These are phyloP conservation scores for Protaetia brevitarsis DNA, from an alignment of 1,140 invertebrate species.

Conservation along the genomic window DNA sequence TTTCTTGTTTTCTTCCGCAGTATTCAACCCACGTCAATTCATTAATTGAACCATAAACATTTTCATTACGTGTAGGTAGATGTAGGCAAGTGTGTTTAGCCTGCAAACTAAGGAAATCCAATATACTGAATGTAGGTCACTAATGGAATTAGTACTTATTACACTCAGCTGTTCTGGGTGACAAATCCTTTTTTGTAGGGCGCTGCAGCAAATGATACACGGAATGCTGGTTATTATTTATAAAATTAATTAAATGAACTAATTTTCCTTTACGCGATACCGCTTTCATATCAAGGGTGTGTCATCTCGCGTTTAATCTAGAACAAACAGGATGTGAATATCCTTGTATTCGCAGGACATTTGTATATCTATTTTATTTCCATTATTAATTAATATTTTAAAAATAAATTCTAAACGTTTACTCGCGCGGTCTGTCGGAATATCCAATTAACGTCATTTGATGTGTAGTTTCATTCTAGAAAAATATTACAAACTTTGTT, in stretches of 20 bases:
- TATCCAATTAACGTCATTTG: too few relatives aligned
- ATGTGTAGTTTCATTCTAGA: too few relatives aligned
- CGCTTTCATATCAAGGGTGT: background rate
- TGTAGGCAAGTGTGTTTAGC: background rate
- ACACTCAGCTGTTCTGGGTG: background rate
- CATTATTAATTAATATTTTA: background rate
- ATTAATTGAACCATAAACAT: constrained; percentile 3
- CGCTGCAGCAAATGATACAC: background rate
- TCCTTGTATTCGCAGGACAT: background rate
- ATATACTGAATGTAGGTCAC: constrained; percentile 10
- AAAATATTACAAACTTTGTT: too few relatives aligned
- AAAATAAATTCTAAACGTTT: too few relatives aligned
- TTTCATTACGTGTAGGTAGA: background rate
- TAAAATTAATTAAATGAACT: constrained; percentile 9
- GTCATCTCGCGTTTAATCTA: background rate
- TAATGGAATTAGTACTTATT: background rate
- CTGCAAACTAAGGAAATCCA: background rate
- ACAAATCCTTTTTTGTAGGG: background rate
- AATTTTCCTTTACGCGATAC: background rate
- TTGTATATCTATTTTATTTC: background rate
- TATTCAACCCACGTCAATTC: background rate
- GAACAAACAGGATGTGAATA: background rate
- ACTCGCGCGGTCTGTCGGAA: too few relatives aligned
- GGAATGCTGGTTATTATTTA: constrained; percentile 1
- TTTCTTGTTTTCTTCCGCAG: background rate